Evolutionary conservation across 1,140 invertebrate species (phyloP).

Genomic region (Thaumatotibia leucotreta): DNA sequence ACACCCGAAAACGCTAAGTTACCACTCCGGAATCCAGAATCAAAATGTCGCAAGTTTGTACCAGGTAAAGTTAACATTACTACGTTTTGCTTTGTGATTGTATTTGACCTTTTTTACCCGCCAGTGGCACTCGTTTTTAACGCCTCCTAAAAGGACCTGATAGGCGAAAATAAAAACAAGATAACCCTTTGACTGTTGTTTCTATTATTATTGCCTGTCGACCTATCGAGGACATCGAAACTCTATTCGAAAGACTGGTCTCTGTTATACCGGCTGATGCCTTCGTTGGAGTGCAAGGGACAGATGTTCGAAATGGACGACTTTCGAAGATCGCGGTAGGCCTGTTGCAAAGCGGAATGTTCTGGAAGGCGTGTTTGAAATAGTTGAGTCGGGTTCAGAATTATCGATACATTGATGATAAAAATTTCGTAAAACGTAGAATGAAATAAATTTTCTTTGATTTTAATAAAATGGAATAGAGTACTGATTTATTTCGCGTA

Average conservation of each 20-base stretch:
- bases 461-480: too few species aligned
- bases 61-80: not conserved
- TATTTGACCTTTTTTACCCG: slow-evolving; percentile 3
- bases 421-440: too few species aligned
- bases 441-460: not conserved
- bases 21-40: not conserved
- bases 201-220: slow-evolving; percentile 18
- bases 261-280: too few species aligned
- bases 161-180: slow-evolving; percentile 22
- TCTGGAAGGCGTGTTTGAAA: not conserved
- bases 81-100: not conserved
- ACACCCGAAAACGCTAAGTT: not conserved
- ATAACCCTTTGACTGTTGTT: slow-evolving; percentile 22
- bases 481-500: too few species aligned
- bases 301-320: too few species aligned
- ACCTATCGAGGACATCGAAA: too few species aligned
- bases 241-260: too few species aligned
- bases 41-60: not conserved
- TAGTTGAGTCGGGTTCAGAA: not conserved
- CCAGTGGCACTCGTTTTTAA: slow-evolving; percentile 15
- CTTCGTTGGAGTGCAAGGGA: too few species aligned
- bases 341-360: not conserved
- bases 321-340: too few species aligned
- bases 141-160: slow-evolving; percentile 15
- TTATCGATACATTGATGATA: not conserved